These are phyloP conservation scores for Mesopsocus fuscifrons DNA, from an alignment of 2,888 invertebrate genomes.

Conservation along the genomic window DNA sequence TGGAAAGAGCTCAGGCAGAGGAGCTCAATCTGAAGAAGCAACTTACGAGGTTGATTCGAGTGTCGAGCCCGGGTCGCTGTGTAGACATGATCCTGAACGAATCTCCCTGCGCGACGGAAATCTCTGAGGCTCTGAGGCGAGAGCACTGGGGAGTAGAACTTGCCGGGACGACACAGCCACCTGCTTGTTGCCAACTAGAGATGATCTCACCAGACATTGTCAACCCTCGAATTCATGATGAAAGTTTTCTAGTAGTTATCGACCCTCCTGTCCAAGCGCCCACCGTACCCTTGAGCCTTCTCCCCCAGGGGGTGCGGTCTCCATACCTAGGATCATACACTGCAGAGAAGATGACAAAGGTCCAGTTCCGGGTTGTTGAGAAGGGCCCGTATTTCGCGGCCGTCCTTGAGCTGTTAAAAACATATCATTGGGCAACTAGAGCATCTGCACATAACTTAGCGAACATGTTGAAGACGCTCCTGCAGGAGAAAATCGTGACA, in stretches of 20 bases:
- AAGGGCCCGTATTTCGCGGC: not conserved
- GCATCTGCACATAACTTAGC: not conserved
- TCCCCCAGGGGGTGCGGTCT: no score
- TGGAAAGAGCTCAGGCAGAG: no score
- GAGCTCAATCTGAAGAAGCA: no score
- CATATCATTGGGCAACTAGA: not conserved
- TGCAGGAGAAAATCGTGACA: not conserved
- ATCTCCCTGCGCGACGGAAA: no score
- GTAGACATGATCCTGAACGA: no score
- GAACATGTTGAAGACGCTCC: not conserved
- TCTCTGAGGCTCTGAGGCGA: no score
- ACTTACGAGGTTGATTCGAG: no score
- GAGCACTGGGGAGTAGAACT: no score
- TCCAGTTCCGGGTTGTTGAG: not conserved
- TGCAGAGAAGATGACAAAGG: not conserved
- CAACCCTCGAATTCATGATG: no score
- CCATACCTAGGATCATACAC: not conserved
- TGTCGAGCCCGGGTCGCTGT: no score
- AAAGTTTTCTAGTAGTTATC: no score
- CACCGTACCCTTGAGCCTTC: not conserved
- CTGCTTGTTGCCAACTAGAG: not conserved
- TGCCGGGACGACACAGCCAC: not conserved
- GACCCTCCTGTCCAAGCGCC: not conserved
- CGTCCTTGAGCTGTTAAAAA: not conserved
- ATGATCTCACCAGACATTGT: no score